These are phyloP conservation scores for Holocentrus rufus DNA, from an alignment of 2,797 vertebrate species.

Conservation along the genomic window DNA sequence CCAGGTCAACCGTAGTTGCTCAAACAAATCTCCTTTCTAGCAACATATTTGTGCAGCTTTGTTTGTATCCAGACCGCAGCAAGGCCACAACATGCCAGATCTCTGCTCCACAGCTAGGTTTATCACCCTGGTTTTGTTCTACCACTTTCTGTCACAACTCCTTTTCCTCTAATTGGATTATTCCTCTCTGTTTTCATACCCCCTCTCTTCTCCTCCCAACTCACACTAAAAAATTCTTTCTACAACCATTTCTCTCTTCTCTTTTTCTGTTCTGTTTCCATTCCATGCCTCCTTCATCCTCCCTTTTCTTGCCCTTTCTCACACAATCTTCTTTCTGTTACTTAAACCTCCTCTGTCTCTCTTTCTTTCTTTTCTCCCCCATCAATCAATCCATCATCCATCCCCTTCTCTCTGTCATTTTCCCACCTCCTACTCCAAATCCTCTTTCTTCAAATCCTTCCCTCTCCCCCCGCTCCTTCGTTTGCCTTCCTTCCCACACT, in stretches of 20 bases:
- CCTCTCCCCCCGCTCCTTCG: constrained; percentile 3
- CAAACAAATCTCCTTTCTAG: constrained; percentile 50
- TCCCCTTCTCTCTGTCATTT: constrained; percentile 1
- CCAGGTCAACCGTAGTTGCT: constrained; percentile 15
- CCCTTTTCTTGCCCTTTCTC: not conserved
- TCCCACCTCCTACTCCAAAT: not conserved
- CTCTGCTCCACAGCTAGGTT: not conserved
- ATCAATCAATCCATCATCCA: not conserved
- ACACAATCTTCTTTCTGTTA: too few species aligned
- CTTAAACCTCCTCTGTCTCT: not conserved
- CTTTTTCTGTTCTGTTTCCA: not conserved
- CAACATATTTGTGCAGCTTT: constrained; percentile 38
- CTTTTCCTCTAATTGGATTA: not conserved
- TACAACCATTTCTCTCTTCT: not conserved
- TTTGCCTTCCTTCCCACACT: not conserved
- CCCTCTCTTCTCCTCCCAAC: not conserved
- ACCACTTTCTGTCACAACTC: not conserved
- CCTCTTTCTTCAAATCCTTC: not conserved
- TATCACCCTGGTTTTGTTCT: not conserved
- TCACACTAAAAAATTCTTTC: too few species aligned
- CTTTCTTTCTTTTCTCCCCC: not conserved
- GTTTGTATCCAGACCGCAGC: not conserved
- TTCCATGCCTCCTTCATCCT: not conserved
- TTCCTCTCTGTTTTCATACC: not conserved
- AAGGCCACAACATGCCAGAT: not conserved